Conservation (phyloP, 2,888 invertebrate species). For the Thecophora atra region DNA sequence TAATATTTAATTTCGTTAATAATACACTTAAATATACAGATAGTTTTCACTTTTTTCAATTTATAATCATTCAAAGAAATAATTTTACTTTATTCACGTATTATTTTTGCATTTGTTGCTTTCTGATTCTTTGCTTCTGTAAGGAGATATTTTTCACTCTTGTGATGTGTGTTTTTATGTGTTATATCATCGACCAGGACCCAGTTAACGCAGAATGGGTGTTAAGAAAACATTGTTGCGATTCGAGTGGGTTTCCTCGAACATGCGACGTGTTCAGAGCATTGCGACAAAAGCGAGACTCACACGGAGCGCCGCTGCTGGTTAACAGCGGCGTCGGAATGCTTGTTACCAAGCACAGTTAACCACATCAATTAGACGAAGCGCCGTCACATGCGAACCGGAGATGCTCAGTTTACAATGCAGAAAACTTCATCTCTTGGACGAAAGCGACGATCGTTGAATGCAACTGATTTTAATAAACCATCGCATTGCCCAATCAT, state of each 20-base stretch:
- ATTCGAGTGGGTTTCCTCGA: neutral
- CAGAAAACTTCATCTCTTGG: neutral
- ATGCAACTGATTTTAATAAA: neutral
- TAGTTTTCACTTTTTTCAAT: too few relatives aligned
- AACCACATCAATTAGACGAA: conserved; percentile 15
- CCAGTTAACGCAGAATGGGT: neutral
- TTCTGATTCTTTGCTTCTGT: neutral
- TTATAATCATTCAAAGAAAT: too few relatives aligned
- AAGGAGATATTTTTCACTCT: neutral
- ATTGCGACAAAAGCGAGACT: neutral
- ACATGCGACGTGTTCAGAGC: neutral
- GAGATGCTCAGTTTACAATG: neutral
- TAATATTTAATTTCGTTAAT: too few relatives aligned
- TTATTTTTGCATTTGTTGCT: neutral
- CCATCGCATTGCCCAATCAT: neutral
- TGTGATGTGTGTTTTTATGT: neutral
- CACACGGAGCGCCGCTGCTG: neutral
- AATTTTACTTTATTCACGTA: too few relatives aligned
- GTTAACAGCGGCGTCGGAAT: neutral
- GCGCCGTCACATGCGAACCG: neutral
- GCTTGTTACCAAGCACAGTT: neutral
- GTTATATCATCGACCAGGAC: neutral
- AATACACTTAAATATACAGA: too few relatives aligned
- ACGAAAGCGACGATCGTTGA: neutral
- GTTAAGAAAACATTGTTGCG: neutral